Evolutionary conservation across 2,113 vertebrate species (phyloP).

Genomic region (Cheilinus undulatus): DNA sequence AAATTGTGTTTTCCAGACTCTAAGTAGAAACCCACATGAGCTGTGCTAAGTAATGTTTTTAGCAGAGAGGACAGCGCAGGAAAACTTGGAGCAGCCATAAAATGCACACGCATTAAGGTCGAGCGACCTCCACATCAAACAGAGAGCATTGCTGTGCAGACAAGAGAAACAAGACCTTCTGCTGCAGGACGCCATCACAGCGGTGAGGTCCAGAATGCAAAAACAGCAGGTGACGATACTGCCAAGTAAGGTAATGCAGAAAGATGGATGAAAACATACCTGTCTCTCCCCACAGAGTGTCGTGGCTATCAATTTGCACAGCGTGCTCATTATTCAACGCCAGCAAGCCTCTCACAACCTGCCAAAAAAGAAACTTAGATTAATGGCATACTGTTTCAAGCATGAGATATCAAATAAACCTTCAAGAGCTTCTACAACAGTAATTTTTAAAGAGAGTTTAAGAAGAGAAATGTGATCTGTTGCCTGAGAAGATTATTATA

Average conservation of each 20-base stretch:
- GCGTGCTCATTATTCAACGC: slow-evolving; percentile 85
- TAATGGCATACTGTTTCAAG: slow-evolving; percentile 61
- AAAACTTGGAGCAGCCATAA: slow-evolving; percentile 23
- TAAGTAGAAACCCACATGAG: slow-evolving; percentile 56
- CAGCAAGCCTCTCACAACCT: slow-evolving; percentile 93
- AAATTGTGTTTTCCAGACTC: slow-evolving; percentile 47
- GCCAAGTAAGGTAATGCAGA: slow-evolving; percentile 47
- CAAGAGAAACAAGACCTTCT: slow-evolving; percentile 22
- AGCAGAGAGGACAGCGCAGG: slow-evolving; percentile 45
- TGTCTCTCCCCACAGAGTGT: slow-evolving; percentile 98
- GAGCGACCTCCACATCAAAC: slow-evolving; percentile 28
- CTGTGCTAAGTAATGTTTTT: slow-evolving; percentile 55
- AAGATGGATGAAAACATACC: slow-evolving; percentile 85
- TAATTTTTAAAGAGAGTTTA: slow-evolving; percentile 20
- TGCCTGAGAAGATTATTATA: slow-evolving; percentile 19
- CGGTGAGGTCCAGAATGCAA: slow-evolving; percentile 50
- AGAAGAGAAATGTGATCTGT: slow-evolving; percentile 3
- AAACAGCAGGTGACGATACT: slow-evolving; percentile 59
- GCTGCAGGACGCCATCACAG: slow-evolving; percentile 47
- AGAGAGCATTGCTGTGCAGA: slow-evolving; percentile 21
- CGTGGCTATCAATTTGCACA: slow-evolving; percentile 91
- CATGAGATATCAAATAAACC: slow-evolving; percentile 57
- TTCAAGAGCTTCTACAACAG: slow-evolving; percentile 36
- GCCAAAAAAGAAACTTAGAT: slow-evolving; percentile 77
- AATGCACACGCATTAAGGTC: slow-evolving; percentile 17